These are phyloP conservation scores for Lagopus muta DNA, from an alignment of 2,113 vertebrate species.

Conservation along the genomic window DNA sequence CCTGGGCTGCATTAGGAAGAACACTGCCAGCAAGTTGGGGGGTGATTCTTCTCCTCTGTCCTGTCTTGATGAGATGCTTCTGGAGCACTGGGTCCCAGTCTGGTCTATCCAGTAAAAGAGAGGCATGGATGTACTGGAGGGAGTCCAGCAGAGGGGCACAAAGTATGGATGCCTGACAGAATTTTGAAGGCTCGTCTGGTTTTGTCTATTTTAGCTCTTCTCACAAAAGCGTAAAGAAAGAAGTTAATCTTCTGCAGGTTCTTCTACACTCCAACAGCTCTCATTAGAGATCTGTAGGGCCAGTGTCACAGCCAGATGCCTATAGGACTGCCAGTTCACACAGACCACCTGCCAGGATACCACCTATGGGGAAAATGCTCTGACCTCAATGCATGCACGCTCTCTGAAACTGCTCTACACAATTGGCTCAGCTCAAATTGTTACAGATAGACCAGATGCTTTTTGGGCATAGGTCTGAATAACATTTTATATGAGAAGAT, in stretches of 20 bases:
- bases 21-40: rapidly evolving
- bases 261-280: neutral
- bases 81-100: neutral
- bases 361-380: neutral
- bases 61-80: neutral
- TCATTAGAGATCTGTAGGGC: neutral
- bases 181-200: neutral
- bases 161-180: neutral
- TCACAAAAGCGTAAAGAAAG: neutral
- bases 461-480: neutral
- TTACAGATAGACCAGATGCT: neutral
- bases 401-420: neutral
- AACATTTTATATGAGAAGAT: neutral
- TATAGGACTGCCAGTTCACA: neutral
- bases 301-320: neutral
- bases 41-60: neutral
- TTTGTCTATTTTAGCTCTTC: neutral
- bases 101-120: neutral
- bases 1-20: neutral
- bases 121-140: neutral
- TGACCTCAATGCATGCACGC: rapidly evolving
- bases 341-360: neutral
- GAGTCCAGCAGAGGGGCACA: neutral
- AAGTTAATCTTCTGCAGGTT: neutral
- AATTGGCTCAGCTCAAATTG: neutral